phyloP scores from a whole-genome alignment of 2,797 vertebrate genomes.

The Crenichthys baileyi region DNA sequence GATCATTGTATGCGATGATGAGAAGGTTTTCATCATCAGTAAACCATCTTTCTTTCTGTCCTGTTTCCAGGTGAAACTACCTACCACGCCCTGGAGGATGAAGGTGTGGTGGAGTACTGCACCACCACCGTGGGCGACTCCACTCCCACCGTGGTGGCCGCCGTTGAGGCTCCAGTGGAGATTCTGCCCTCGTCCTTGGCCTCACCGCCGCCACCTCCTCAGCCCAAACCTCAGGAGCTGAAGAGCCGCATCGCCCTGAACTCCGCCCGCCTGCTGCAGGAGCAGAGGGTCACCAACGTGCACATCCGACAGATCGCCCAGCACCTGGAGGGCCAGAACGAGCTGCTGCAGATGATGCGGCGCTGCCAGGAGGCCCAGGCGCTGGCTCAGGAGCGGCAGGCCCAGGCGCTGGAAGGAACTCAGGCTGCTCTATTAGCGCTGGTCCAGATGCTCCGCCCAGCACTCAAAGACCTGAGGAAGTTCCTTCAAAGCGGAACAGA shows the following conservation, averaged over 20 bases:
- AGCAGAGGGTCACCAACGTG: constrained; percentile 94
- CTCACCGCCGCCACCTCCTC: constrained; percentile 77
- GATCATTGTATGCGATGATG: too few relatives aligned
- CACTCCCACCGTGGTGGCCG: constrained; percentile 76
- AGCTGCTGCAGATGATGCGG: constrained; percentile 93
- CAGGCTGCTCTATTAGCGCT: constrained; percentile 92
- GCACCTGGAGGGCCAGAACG: constrained; percentile 95
- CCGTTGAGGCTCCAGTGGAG: constrained; percentile 86
- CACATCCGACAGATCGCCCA: constrained; percentile 95
- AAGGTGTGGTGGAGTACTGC: constrained; percentile 94
- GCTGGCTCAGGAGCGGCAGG: constrained; percentile 93
- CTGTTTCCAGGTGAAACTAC: constrained; percentile 86
- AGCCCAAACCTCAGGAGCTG: constrained; percentile 91
- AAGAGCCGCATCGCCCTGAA: constrained; percentile 96
- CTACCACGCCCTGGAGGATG: constrained; percentile 92
- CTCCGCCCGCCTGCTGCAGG: constrained; percentile 94
- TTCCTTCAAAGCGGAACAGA: constrained; percentile 88
- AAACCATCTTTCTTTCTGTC: not conserved
- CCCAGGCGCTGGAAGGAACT: constrained; percentile 94
- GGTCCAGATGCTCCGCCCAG: constrained; percentile 93
- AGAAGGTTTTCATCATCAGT: not conserved
- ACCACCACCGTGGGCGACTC: constrained; percentile 84
- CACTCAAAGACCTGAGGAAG: constrained; percentile 93
- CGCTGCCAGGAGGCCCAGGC: constrained; percentile 96
- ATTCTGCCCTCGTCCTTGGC: constrained; percentile 79